Conservation (phyloP, 2,888 invertebrate genomes). For the Agriopis leucophaearia region DNA sequence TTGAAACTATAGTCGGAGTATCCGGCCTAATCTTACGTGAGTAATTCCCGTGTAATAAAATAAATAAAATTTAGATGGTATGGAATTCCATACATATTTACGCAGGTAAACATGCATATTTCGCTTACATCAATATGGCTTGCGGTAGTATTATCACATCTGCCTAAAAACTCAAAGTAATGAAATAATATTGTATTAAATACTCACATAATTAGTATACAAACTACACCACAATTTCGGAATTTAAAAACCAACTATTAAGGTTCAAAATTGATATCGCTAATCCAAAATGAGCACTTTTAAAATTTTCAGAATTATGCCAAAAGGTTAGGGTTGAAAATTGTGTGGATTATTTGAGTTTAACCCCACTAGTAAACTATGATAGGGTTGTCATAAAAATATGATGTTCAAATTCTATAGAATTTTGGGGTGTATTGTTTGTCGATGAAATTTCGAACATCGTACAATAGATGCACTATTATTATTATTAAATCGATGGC, state of each 20-base stretch:
- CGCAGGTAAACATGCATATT: too few relatives aligned
- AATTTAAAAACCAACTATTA: background rate
- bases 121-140: background rate
- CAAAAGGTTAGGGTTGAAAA: background rate
- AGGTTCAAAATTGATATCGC: background rate
- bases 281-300: background rate
- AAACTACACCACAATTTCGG: background rate
- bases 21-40: too few relatives aligned
- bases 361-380: slow-evolving; percentile 46
- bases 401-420: slow-evolving; percentile 55
- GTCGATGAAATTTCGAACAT: slow-evolving; percentile 31
- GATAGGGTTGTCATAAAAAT: slow-evolving; percentile 60
- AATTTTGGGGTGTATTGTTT: slow-evolving; percentile 46
- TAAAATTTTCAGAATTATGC: background rate
- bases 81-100: too few relatives aligned
- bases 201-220: background rate
- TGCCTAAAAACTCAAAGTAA: slow-evolving; percentile 21
- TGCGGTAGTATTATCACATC: slow-evolving; percentile 19
- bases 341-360: background rate
- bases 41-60: too few relatives aligned
- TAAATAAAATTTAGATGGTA: too few relatives aligned
- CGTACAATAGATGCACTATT: slow-evolving; percentile 24
- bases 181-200: background rate
- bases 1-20: too few relatives aligned
- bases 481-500: slow-evolving; percentile 31